phyloP scores from a whole-genome alignment of 64 coral and sea anemone species.

The Hydrozoanthus tunicans region DNA sequence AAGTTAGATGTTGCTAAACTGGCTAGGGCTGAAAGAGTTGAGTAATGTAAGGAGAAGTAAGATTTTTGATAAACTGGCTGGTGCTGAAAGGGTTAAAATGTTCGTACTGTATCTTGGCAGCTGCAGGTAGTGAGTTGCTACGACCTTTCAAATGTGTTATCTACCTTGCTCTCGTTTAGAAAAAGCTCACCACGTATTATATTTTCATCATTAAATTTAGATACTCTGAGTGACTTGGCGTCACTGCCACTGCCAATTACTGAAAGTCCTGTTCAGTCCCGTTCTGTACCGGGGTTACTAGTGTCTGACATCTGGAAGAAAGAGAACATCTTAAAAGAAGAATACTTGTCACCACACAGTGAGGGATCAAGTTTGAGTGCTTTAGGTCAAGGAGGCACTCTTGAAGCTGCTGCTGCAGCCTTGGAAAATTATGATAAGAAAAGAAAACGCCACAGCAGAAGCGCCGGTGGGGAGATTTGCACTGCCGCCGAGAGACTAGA shows the following conservation, averaged over 20 bases:
- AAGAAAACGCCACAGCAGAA: constrained; percentile 41
- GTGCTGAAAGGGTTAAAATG: too few relatives aligned
- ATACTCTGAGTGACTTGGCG: constrained; percentile 77
- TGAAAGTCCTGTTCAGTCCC: constrained; percentile 77
- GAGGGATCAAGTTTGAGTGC: constrained; percentile 87
- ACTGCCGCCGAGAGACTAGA: constrained; percentile 41
- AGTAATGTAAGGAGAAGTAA: too few relatives aligned
- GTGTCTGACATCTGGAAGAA: constrained; percentile 82
- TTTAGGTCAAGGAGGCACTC: constrained; percentile 60
- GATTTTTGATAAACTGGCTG: too few relatives aligned
- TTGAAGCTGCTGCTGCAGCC: constrained; percentile 68
- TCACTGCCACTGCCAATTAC: constrained; percentile 76
- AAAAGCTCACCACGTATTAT: neutral
- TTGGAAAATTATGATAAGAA: constrained; percentile 70
- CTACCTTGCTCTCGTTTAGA: too few relatives aligned
- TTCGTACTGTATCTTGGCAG: too few relatives aligned
- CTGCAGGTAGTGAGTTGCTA: too few relatives aligned
- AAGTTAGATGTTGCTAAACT: too few relatives aligned
- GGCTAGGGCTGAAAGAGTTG: too few relatives aligned
- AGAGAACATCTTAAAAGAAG: constrained; percentile 49
- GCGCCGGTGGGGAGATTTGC: constrained; percentile 30
- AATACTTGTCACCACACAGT: constrained; percentile 76
- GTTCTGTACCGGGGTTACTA: constrained; percentile 79
- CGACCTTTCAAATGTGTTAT: neutral
- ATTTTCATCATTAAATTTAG: constrained; percentile 40